A percentile compares a stretch with the other conserved stretches of the same genome.
Conservation (phyloP, 2,888 invertebrate genomes). For the Serripes groenlandicus region DNA sequence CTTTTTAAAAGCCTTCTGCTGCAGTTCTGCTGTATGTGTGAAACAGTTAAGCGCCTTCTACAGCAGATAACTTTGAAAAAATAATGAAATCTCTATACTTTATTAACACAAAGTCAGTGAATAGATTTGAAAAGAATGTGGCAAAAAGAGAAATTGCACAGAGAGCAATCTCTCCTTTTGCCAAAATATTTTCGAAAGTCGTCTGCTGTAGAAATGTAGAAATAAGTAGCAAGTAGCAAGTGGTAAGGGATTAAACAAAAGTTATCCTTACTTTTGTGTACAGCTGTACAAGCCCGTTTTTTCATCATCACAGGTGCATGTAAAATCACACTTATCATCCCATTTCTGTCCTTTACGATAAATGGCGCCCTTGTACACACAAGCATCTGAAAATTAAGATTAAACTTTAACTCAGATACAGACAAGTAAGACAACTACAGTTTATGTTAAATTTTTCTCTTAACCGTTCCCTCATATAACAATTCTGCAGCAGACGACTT, state of each 20-base stretch:
- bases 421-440: too few species aligned
- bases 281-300: conserved; percentile 67
- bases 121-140: neutral
- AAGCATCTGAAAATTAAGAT: conserved; percentile 69
- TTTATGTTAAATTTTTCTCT: too few species aligned
- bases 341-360: conserved; percentile 69
- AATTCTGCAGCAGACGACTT: too few species aligned
- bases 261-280: conserved; percentile 64
- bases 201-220: neutral
- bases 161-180: neutral
- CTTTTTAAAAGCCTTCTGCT: too few species aligned
- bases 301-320: conserved; percentile 69
- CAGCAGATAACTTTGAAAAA: too few species aligned
- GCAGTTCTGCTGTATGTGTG: too few species aligned
- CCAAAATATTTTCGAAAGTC: neutral
- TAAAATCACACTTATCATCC: conserved; percentile 75
- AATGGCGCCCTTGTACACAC: conserved; percentile 70
- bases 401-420: too few species aligned
- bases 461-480: too few species aligned
- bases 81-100: too few species aligned
- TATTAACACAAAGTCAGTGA: neutral
- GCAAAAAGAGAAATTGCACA: neutral
- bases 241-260: neutral
- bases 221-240: too few species aligned
- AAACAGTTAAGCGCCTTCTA: too few species aligned